Evolutionary conservation across 1,140 invertebrate genomes (phyloP).

Genomic region (Galleria mellonella): DNA sequence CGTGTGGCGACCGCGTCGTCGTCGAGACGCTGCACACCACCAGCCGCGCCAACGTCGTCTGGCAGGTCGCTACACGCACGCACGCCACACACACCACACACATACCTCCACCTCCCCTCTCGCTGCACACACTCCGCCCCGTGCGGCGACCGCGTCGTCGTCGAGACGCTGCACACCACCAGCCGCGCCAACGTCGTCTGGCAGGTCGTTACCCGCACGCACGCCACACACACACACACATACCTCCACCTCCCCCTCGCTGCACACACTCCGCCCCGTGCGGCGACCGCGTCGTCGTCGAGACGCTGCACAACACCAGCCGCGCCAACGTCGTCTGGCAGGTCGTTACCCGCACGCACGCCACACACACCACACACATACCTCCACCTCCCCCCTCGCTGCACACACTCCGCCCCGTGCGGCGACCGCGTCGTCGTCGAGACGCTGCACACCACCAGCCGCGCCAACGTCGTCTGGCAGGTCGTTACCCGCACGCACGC

Average conservation of each 20-base stretch:
- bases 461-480: constrained; percentile 79
- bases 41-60: constrained; percentile 81
- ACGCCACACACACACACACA: too few relatives aligned
- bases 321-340: constrained; percentile 79
- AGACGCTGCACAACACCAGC: constrained; percentile 76
- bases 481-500: constrained; percentile 53
- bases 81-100: too few relatives aligned
- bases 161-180: constrained; percentile 75
- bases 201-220: constrained; percentile 48
- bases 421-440: constrained; percentile 75
- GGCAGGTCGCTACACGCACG: constrained; percentile 51
- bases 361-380: constrained; percentile 55
- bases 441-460: constrained; percentile 76
- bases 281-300: constrained; percentile 73
- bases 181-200: constrained; percentile 81
- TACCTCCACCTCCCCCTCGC: constrained; percentile 29
- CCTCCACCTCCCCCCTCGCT: constrained; percentile 67
- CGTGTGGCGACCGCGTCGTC: constrained; percentile 70
- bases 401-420: too few relatives aligned
- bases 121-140: constrained; percentile 64
- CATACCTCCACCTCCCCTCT: too few relatives aligned
- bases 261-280: too few relatives aligned
- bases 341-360: constrained; percentile 59
- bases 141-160: constrained; percentile 72
- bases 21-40: constrained; percentile 75